phyloP scores from a whole-genome alignment of 1,140 invertebrate species.

The Acromyrmex echinatior region DNA sequence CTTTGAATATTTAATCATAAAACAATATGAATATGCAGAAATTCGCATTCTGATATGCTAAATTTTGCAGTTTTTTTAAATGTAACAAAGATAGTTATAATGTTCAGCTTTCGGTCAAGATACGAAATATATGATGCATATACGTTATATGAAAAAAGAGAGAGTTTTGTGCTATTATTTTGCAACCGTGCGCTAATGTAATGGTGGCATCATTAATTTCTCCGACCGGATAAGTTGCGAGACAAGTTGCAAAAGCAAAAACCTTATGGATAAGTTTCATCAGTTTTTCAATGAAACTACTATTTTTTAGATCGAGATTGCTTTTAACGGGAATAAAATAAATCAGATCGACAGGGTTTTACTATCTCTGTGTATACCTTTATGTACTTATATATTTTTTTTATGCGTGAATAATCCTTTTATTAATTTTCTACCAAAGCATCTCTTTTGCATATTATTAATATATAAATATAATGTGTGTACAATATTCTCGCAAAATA shows the following conservation, averaged over 20 bases:
- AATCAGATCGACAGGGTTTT: constrained; percentile 16
- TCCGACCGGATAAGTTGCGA: neutral
- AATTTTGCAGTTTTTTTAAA: constrained; percentile 17
- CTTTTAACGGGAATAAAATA: neutral
- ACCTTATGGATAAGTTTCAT: constrained; percentile 17
- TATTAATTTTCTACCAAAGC: constrained; percentile 22
- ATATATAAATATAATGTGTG: constrained; percentile 13
- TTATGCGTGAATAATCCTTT: constrained; percentile 16
- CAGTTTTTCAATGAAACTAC: neutral
- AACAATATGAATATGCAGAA: constrained; percentile 6
- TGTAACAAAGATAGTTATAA: constrained; percentile 10
- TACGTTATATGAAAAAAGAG: neutral
- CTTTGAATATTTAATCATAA: constrained; percentile 1
- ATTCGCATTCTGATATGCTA: constrained; percentile 6
- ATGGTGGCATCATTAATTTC: constrained; percentile 31
- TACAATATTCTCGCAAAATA: constrained; percentile 4
- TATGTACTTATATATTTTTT: neutral
- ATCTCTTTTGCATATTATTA: constrained; percentile 24
- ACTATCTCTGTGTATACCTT: neutral
- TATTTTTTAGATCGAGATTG: constrained; percentile 3
- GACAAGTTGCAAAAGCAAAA: constrained; percentile 24
- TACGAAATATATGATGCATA: neutral
- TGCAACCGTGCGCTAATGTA: constrained; percentile 1
- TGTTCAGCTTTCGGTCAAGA: neutral
- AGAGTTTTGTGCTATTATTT: constrained; percentile 8